These are phyloP conservation scores for Pyrgilauda ruficollis DNA, from an alignment of 2,113 vertebrate species.

Conservation along the genomic window DNA sequence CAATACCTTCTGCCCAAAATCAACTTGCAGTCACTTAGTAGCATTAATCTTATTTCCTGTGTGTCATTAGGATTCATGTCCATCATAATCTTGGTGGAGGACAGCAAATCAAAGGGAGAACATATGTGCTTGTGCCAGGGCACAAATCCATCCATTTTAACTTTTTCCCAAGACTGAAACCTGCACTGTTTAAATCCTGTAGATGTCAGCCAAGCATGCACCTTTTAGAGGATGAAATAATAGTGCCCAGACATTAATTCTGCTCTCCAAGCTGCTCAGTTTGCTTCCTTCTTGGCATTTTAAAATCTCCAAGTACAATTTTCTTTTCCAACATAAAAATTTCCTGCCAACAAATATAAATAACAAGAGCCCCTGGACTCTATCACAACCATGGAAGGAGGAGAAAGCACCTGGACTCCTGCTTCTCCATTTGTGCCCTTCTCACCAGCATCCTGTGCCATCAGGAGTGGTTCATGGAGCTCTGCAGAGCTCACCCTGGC, in stretches of 20 bases:
- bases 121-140: not conserved
- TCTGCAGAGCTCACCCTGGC: not conserved
- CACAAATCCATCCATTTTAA: not conserved
- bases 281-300: not conserved
- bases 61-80: not conserved
- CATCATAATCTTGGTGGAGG: not conserved
- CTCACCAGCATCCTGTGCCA: not conserved
- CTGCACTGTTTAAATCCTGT: not conserved
- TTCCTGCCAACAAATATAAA: not conserved
- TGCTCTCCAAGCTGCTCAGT: not conserved
- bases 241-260: not conserved
- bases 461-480: not conserved
- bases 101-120: not conserved
- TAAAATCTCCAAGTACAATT: not conserved
- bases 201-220: constrained; percentile 8
- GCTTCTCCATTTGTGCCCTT: not conserved
- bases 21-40: not conserved
- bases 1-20: not conserved
- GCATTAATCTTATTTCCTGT: not conserved
- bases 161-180: not conserved
- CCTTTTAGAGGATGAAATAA: not conserved
- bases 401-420: not conserved
- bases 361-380: not conserved
- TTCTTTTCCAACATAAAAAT: not conserved
- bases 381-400: not conserved